Conservation (phyloP, 2,113 vertebrate species). For the Arvicanthis niloticus region DNA sequence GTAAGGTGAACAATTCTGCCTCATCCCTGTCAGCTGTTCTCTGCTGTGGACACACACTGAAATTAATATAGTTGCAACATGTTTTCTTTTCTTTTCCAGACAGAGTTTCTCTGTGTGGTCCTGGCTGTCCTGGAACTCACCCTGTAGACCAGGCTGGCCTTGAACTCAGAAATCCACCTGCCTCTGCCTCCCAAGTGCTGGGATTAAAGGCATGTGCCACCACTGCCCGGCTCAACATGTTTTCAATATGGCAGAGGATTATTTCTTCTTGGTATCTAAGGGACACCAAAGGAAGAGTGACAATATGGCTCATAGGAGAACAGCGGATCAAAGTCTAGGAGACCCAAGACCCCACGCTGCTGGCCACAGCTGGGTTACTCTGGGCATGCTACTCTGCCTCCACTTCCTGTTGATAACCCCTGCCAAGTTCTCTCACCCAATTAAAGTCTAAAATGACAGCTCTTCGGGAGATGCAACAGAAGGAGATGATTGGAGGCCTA, state of each 20-base stretch:
- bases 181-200: too few species aligned
- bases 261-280: neutral
- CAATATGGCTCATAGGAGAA: neutral
- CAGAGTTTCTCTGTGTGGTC: too few species aligned
- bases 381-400: neutral
- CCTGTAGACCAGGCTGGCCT: too few species aligned
- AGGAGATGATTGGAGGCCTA: too few species aligned
- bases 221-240: neutral
- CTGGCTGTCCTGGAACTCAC: too few species aligned
- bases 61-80: neutral
- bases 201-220: too few species aligned
- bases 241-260: neutral
- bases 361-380: neutral
- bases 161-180: too few species aligned
- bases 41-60: neutral
- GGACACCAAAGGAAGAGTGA: neutral
- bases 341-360: rapidly evolving
- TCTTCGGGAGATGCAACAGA: neutral
- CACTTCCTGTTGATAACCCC: neutral
- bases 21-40: neutral
- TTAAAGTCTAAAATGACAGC: too few species aligned
- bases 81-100: neutral
- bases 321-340: neutral
- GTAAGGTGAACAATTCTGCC: neutral
- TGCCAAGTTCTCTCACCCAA: neutral